Percentiles rank a stretch among this genome's conserved stretches.
These are phyloP conservation scores for Otis tarda DNA, from an alignment of 2,113 vertebrate species.

Conservation along the genomic window DNA sequence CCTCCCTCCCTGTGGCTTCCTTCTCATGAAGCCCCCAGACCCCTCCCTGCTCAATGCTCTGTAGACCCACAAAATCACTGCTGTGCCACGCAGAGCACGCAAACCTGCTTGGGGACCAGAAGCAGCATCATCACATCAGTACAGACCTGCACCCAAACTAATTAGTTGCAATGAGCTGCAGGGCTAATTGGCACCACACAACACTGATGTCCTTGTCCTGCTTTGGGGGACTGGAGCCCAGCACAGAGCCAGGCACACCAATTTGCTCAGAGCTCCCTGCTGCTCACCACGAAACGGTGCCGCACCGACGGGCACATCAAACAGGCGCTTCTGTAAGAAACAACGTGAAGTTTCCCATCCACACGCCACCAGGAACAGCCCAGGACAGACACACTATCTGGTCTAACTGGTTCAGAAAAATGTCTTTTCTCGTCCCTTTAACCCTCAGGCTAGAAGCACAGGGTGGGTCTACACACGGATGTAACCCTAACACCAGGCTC, in stretches of 20 bases:
- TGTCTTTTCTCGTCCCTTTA: neutral
- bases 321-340: neutral
- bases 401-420: neutral
- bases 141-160: neutral
- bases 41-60: neutral
- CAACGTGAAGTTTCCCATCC: neutral
- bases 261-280: neutral
- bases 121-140: neutral
- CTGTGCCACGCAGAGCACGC: accelerated
- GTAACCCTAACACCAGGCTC: neutral
- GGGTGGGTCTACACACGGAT: accelerated
- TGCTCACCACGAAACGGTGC: accelerated
- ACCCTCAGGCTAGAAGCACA: neutral
- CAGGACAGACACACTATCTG: neutral
- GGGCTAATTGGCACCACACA: neutral
- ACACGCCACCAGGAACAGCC: neutral
- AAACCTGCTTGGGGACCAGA: neutral
- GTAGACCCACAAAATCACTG: neutral
- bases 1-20: neutral
- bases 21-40: neutral
- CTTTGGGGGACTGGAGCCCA: neutral
- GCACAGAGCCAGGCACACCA: neutral
- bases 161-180: neutral
- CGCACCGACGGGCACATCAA: neutral
- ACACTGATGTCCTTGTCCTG: neutral